Evolutionary conservation across 2,888 invertebrate genomes (phyloP).

Genomic region (Plebejus melissa): DNA sequence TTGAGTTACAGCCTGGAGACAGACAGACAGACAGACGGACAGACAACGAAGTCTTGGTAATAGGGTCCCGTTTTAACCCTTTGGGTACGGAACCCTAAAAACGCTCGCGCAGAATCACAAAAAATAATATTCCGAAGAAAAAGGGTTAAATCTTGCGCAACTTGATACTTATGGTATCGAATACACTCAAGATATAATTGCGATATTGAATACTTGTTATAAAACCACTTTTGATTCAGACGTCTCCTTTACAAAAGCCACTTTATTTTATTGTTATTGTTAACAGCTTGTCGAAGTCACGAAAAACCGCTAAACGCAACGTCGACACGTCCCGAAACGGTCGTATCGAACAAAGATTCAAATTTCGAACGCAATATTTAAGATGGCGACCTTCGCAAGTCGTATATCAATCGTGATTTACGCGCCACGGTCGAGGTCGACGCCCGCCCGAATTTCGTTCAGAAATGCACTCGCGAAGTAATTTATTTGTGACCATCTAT

Average conservation of each 20-base stretch:
- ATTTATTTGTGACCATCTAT: constrained; percentile 79
- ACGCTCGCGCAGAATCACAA: constrained; percentile 8
- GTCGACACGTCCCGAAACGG: constrained; percentile 54
- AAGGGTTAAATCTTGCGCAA: constrained; percentile 2
- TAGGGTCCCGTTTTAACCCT: too few species aligned
- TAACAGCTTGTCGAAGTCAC: constrained; percentile 40
- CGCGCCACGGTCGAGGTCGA: constrained; percentile 73
- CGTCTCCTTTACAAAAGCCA: constrained; percentile 37
- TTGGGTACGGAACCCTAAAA: too few species aligned
- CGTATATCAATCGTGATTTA: constrained; percentile 76
- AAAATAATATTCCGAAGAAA: not conserved
- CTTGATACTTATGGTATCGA: constrained; percentile 13
- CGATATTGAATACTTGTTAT: constrained; percentile 29
- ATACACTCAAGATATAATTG: constrained; percentile 25
- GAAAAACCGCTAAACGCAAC: constrained; percentile 41
- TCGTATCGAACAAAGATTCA: constrained; percentile 67
- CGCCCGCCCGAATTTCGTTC: constrained; percentile 76
- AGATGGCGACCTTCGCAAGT: constrained; percentile 76
- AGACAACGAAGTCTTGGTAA: too few species aligned
- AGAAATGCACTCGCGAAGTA: constrained; percentile 75
- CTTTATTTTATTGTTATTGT: constrained; percentile 42
- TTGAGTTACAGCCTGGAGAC: too few species aligned
- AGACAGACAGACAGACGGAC: too few species aligned
- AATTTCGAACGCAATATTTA: constrained; percentile 71
- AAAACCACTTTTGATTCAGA: constrained; percentile 37